A percentile compares a stretch with the other conserved stretches of the same genome.
These are phyloP conservation scores for Uria lomvia DNA, from an alignment of 2,113 vertebrate species.

Conservation along the genomic window DNA sequence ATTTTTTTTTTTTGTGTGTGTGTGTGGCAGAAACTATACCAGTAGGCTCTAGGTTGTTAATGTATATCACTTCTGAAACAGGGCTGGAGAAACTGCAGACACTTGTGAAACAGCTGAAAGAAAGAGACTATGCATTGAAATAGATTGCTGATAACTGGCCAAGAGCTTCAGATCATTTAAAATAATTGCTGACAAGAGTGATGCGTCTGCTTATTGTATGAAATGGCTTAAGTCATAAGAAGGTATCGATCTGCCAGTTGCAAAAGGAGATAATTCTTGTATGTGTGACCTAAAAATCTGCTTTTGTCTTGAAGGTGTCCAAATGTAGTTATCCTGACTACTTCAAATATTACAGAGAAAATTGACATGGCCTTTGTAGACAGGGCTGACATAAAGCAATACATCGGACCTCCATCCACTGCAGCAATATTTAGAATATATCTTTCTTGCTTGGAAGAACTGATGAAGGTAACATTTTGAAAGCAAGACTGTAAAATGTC, in stretches of 20 bases:
- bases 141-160: neutral
- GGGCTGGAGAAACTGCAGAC: neutral
- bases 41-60: neutral
- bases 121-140: neutral
- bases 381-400: constrained; percentile 96
- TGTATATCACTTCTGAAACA: neutral
- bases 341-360: constrained; percentile 95
- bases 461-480: constrained; percentile 89
- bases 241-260: neutral
- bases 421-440: constrained; percentile 95
- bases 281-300: neutral
- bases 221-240: neutral
- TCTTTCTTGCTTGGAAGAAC: constrained; percentile 91
- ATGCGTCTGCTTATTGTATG: neutral
- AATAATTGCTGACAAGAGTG: neutral
- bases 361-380: constrained; percentile 97
- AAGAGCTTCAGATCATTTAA: neutral
- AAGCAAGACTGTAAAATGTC: neutral
- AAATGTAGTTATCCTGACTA: constrained; percentile 97
- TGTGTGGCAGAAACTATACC: neutral
- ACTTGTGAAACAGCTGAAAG: neutral
- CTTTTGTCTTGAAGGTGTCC: constrained; percentile 78
- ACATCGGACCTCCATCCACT: constrained; percentile 88
- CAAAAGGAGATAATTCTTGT: neutral
- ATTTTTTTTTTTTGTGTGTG: neutral